phyloP scores from a whole-genome alignment of 2,888 invertebrate species.

The Phyllotreta striolata region DNA sequence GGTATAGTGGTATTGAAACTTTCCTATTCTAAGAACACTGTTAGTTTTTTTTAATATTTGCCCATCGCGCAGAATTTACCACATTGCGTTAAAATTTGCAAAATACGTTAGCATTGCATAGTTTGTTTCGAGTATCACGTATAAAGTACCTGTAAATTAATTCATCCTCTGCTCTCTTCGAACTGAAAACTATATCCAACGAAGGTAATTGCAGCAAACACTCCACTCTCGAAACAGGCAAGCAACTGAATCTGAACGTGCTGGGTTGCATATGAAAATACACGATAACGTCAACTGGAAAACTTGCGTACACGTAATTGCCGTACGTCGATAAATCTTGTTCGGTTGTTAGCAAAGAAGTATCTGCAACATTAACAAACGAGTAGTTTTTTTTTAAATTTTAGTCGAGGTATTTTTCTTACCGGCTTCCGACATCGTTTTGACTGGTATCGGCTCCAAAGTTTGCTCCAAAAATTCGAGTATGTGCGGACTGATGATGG shows the following conservation, averaged over 20 bases:
- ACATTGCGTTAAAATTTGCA: no score
- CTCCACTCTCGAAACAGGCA: slow-evolving; percentile 94
- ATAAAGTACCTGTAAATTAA: slow-evolving; percentile 52
- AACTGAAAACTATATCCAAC: slow-evolving; percentile 96
- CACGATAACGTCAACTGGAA: slow-evolving; percentile 98
- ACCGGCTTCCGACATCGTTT: slow-evolving; percentile 48
- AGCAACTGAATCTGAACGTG: slow-evolving; percentile 93
- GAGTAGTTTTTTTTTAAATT: neutral
- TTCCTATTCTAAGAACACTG: no score
- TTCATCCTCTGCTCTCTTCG: slow-evolving; percentile 85
- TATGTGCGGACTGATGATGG: slow-evolving; percentile 96
- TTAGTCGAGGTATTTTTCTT: slow-evolving; percentile 10
- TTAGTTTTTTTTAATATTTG: no score
- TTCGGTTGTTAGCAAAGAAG: slow-evolving; percentile 57
- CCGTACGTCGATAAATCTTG: slow-evolving; percentile 71
- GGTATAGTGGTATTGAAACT: no score
- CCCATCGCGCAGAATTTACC: no score
- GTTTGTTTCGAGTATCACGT: neutral
- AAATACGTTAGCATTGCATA: neutral
- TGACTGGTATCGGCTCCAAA: slow-evolving; percentile 87
- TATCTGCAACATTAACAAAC: slow-evolving; percentile 41
- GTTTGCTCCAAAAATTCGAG: slow-evolving; percentile 97
- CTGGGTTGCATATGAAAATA: slow-evolving; percentile 99
- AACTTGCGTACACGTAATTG: slow-evolving; percentile 89
- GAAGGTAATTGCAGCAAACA: slow-evolving; percentile 95